Base-by-base conservation (phyloP, 2,797 vertebrate species). In the Threskiornis aethiopicus region DNA sequence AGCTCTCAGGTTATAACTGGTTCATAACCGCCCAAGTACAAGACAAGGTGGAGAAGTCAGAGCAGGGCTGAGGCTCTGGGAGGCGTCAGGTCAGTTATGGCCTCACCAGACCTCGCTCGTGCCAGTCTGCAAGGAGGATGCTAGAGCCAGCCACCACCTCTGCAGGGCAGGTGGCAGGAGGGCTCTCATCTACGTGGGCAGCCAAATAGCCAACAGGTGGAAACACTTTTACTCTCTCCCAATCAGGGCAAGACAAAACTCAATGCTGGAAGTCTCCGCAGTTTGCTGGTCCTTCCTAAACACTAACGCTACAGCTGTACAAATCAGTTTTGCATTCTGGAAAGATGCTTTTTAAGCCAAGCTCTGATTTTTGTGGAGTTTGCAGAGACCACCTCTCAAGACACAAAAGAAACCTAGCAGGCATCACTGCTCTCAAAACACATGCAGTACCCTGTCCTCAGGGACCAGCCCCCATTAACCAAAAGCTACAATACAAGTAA, bases 31-130 rank as follows among this genome's bases (percentile, higher is more conserved):
- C 2, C 18, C 44, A 42, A 49, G 26, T 9, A 21, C 17, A 44
- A 46, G 51, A 41, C 24, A 47, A 28, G 35, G 19, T 8, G 12
- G 42, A 80, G 26, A 44, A 93, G 16, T 2, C 44, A 64, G 69
- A 82, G n/a, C 25, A 52, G 18, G 16, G 18, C 29, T 13, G 6
- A 84, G 18, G 46, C 29, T 58, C 10, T 42, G 4, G 4, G 4
- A 64, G 5, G 19, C 6, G 5, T 7, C 5, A 24, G 25, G 2
- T 47, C 39, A 47, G 29, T 17, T 37, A 8, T 0, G 1, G 14
- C 31, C 55, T 57, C 64, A 24, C 7, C 22, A 79, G 7, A 20
- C 31, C n/a, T 20, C 5, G 11, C 1, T 66, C 24, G 59, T 5
- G 0, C 11, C 51, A 16, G 13, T 7, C n/a, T 11, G 6, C 39